Evolutionary conservation across 2,888 invertebrate genomes (phyloP).

Genomic region (Bruchidius siliquastri): DNA sequence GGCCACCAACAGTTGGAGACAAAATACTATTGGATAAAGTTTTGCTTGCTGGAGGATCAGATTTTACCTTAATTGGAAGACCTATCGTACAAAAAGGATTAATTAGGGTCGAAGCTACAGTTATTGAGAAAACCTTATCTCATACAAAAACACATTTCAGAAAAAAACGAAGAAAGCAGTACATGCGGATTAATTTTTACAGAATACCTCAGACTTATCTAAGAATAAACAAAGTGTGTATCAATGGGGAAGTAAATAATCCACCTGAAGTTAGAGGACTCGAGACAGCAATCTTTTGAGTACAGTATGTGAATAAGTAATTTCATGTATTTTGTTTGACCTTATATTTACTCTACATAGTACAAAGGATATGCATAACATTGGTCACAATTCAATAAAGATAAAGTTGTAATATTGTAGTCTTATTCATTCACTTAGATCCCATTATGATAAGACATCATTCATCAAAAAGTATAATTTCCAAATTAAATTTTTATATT

Average conservation of each 20-base stretch:
- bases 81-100: slow-evolving; percentile 72
- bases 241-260: slow-evolving; percentile 46
- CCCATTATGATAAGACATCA: too few relatives aligned
- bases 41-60: slow-evolving; percentile 68
- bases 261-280: slow-evolving; percentile 41
- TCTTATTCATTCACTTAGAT: too few relatives aligned
- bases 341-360: too few relatives aligned
- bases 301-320: not conserved
- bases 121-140: slow-evolving; percentile 78
- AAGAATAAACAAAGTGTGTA: slow-evolving; percentile 69
- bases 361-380: too few relatives aligned
- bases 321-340: not conserved
- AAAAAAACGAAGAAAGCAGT: slow-evolving; percentile 74
- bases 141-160: slow-evolving; percentile 75
- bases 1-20: slow-evolving; percentile 79
- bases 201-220: slow-evolving; percentile 68
- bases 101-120: slow-evolving; percentile 72
- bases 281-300: slow-evolving; percentile 31
- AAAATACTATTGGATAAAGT: slow-evolving; percentile 79
- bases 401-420: too few relatives aligned
- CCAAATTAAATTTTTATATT: too few relatives aligned
- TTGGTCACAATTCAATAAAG: too few relatives aligned
- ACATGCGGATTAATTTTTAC: slow-evolving; percentile 66
- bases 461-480: too few relatives aligned
- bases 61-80: slow-evolving; percentile 77